These are phyloP conservation scores for Peromyscus nudipes DNA, from an alignment of 2,797 vertebrate species.

Conservation along the genomic window DNA sequence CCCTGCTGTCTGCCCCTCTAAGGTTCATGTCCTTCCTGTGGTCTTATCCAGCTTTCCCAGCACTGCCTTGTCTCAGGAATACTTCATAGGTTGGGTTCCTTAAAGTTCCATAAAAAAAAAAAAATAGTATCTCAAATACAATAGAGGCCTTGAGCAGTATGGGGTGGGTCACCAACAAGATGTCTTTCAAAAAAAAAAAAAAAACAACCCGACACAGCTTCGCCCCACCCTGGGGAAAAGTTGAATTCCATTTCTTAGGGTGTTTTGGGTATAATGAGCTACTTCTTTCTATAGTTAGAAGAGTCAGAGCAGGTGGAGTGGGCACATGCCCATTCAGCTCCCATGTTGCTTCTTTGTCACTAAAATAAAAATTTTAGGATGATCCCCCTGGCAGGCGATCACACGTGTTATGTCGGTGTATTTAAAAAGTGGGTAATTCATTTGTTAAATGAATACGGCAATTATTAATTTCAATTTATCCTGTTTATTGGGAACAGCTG, in stretches of 20 bases:
- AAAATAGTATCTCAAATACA: background rate
- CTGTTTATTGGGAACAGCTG: constrained; percentile 87
- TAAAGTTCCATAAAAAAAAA: background rate
- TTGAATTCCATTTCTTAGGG: background rate
- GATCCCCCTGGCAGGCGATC: constrained; percentile 54
- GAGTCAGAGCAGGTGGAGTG: background rate
- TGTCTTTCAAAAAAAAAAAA: background rate
- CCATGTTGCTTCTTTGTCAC: background rate
- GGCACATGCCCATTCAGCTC: background rate
- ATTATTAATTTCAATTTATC: constrained; percentile 88
- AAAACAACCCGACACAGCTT: background rate
- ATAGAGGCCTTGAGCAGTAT: background rate
- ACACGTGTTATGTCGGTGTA: constrained; percentile 60
- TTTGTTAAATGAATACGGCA: constrained; percentile 84
- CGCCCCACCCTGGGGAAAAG: background rate
- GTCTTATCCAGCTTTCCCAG: background rate
- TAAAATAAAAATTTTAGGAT: constrained; percentile 15
- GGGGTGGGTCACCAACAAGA: background rate
- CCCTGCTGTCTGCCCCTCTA: background rate
- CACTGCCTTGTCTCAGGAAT: background rate
- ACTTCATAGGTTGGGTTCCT: background rate
- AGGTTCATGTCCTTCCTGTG: background rate
- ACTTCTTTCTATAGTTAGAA: constrained; percentile 16
- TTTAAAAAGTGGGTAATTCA: constrained; percentile 82
- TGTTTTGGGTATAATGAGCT: background rate